These are phyloP conservation scores for Clangula hyemalis DNA, from an alignment of 2,797 vertebrate genomes.

Conservation along the genomic window DNA sequence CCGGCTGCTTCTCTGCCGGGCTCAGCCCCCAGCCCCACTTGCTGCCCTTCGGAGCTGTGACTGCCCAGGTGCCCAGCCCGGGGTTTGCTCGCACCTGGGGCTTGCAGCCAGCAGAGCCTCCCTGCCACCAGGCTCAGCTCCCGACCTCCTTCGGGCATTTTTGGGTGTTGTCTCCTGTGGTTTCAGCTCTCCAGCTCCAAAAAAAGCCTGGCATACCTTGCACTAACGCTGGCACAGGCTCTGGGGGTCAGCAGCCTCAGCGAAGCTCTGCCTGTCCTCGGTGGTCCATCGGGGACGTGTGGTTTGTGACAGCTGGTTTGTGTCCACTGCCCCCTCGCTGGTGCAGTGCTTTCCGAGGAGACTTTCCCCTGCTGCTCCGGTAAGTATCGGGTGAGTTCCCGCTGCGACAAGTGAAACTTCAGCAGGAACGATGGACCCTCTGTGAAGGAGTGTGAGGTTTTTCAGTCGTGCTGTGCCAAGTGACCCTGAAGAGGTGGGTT, in stretches of 20 bases:
- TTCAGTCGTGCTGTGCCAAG: too few species aligned
- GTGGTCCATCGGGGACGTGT: background rate
- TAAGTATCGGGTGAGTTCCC: background rate
- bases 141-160: too few species aligned
- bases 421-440: background rate
- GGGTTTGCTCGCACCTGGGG: background rate
- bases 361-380: background rate
- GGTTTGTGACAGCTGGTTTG: background rate
- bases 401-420: too few species aligned
- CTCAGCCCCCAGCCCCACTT: too few species aligned
- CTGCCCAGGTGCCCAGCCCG: background rate
- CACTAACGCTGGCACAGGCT: background rate
- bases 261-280: background rate
- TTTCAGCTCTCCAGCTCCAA: background rate
- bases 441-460: background rate
- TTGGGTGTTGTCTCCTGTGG: background rate
- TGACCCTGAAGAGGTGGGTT: background rate
- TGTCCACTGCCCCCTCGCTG: background rate
- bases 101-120: background rate
- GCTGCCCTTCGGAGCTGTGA: background rate
- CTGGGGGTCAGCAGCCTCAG: background rate
- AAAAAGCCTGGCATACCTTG: background rate
- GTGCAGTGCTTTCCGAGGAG: background rate
- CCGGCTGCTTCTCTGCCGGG: background rate
- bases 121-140: background rate